Evolutionary conservation across 2,888 invertebrate genomes (phyloP), one percentile per base, ranked within the genome.

Genomic region (Coenonympha glycerion): DNA sequence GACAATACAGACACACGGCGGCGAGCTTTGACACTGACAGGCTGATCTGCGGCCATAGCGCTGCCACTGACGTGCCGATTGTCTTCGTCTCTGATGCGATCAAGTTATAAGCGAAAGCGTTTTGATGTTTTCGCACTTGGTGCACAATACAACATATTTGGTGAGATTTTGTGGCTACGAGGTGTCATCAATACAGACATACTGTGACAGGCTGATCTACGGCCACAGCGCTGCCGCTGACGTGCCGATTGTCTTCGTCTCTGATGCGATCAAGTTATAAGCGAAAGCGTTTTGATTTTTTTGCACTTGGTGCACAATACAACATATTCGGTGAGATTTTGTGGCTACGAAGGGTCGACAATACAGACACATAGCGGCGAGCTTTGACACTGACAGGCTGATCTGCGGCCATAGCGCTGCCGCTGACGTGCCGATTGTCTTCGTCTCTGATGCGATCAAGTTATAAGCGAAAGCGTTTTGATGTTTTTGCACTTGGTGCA

Each of bases 371-470:
- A 24, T 75, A 70, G 65, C 67, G 71, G 66, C 73, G 65, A 26
- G 34, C 71, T 76, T 81, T 84, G 84, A 67, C 71, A 71, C 71
- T 82, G 85, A 84, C 84, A 33, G 34, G 6, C 66, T 82, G 85
- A 85, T 83, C 83, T 84, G 85, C 82, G 84, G 85, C 79, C 69
- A 70, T 71, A 71, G 70, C 21, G 33, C 71, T 85, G 85, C 68
- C 71, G 71, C 72, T 85, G 86, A 86, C 85, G 79, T 75, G 76
- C 76, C 84, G 76, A 86, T 85, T 84, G 85, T 85, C 84, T 85
- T 73, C 78, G 72, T 71, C 79, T 82, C 79, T 3, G n/a, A 18
- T 6, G 9, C 6, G 19, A 18, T 44, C n/a, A 48, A 45, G 3
- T 24, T 22, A 48, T 24, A 40, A 40, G 51, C 41, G 41, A 8